phyloP scores from a whole-genome alignment of 2,113 vertebrate genomes.

The Polyodon spathula region DNA sequence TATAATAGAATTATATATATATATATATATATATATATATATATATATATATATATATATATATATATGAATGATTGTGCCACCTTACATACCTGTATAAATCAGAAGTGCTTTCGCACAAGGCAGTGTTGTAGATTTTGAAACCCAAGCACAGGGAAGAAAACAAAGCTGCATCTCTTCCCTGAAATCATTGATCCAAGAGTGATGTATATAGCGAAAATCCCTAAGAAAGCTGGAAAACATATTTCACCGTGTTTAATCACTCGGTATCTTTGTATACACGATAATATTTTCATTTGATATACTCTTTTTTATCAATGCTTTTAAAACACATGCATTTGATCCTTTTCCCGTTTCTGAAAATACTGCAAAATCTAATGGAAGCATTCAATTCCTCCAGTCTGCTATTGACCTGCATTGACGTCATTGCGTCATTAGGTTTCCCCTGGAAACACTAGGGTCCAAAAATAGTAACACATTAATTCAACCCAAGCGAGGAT shows the following conservation, averaged over 20 bases:
- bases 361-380: conserved; percentile 62
- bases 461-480: conserved; percentile 83
- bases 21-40: no score
- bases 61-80: conserved; percentile 38
- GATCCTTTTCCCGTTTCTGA: conserved; percentile 46
- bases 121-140: conserved; percentile 10
- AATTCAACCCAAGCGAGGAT: conserved; percentile 67
- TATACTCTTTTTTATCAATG: conserved; percentile 38
- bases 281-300: conserved; percentile 37
- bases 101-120: conserved; percentile 17
- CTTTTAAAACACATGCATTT: conserved; percentile 44
- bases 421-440: conserved; percentile 94
- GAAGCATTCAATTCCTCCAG: conserved; percentile 72
- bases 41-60: no score
- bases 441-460: conserved; percentile 87
- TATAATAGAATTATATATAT: no score
- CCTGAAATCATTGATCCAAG: conserved; percentile 14
- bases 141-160: conserved; percentile 2
- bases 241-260: conserved; percentile 41
- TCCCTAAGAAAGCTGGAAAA: conserved; percentile 29
- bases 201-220: conserved; percentile 14
- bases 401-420: conserved; percentile 86
- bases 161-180: conserved; percentile 14
- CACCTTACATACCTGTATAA: conserved; percentile 27
- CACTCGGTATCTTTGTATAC: conserved; percentile 41